Conservation (phyloP, 2,113 vertebrate species). For the Seriola dumerili region DNA sequence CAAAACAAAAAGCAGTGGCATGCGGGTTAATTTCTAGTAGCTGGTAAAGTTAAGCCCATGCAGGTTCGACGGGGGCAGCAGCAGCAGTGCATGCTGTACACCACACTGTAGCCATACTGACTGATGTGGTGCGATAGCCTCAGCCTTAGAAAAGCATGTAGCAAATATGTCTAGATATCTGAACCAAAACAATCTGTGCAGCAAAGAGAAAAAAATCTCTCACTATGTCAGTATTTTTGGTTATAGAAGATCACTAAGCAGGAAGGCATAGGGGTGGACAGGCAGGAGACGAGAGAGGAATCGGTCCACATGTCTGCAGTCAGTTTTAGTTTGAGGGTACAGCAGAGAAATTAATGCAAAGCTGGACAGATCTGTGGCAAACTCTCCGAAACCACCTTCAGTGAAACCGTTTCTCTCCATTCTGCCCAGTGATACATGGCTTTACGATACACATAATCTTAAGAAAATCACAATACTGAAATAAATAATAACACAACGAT, state of each 20-base stretch:
- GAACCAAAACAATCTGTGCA: not conserved
- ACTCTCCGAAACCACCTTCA: slow-evolving; percentile 12
- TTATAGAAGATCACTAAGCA: slow-evolving; percentile 27
- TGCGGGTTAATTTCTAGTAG: slow-evolving; percentile 20
- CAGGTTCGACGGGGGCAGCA: slow-evolving; percentile 20
- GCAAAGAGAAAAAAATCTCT: not conserved
- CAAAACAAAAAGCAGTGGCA: not conserved
- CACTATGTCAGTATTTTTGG: slow-evolving; percentile 21
- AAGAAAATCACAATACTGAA: slow-evolving; percentile 71
- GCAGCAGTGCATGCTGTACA: slow-evolving; percentile 9
- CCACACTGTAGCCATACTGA: not conserved
- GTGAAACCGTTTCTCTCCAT: not conserved
- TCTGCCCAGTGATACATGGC: slow-evolving; percentile 48
- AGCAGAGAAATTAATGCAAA: slow-evolving; percentile 28
- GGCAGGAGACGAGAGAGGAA: not conserved
- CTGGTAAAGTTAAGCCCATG: slow-evolving; percentile 4
- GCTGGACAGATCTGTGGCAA: slow-evolving; percentile 19
- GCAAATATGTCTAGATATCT: not conserved
- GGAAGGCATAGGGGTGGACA: slow-evolving; percentile 21
- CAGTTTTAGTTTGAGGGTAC: not conserved
- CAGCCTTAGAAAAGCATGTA: not conserved
- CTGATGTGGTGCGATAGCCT: not conserved
- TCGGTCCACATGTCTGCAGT: slow-evolving; percentile 21
- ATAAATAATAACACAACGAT: slow-evolving; percentile 65
- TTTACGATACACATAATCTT: slow-evolving; percentile 35